A percentile compares a stretch with the other conserved stretches of the same genome.
phyloP scores from a whole-genome alignment of 2,113 vertebrate species.

The Ranitomeya variabilis region DNA sequence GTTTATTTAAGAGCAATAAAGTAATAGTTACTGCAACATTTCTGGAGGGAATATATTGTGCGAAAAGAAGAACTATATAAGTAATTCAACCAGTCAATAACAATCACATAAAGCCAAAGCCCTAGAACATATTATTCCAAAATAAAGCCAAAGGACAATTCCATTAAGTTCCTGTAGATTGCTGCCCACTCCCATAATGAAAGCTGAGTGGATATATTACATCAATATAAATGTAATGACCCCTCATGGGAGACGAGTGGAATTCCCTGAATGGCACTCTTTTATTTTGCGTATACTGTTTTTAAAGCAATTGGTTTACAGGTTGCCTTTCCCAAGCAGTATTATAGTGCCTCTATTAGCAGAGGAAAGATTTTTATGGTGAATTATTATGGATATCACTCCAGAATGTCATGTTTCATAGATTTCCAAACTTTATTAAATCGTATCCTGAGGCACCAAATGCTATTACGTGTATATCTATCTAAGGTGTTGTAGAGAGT shows the following conservation, averaged over 20 bases:
- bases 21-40: background rate
- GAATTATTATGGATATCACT: background rate
- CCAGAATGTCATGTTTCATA: slow-evolving; percentile 1
- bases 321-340: background rate
- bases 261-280: background rate
- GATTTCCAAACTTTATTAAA: background rate
- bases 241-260: background rate
- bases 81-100: background rate
- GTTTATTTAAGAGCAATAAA: background rate
- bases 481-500: background rate
- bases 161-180: background rate
- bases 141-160: slow-evolving; percentile 3
- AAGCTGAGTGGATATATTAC: slow-evolving; percentile 8
- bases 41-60: background rate
- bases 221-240: slow-evolving; percentile 3
- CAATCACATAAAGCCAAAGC: slow-evolving; percentile 14
- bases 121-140: background rate
- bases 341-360: background rate
- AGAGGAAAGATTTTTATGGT: background rate
- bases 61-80: background rate
- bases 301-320: background rate
- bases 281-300: background rate
- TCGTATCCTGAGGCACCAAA: background rate
- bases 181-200: background rate
- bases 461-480: background rate